Percentiles rank a stretch among this genome's conserved stretches.
phyloP scores from a whole-genome alignment of 2,888 invertebrate genomes.

The Eutolmus rufibarbis region DNA sequence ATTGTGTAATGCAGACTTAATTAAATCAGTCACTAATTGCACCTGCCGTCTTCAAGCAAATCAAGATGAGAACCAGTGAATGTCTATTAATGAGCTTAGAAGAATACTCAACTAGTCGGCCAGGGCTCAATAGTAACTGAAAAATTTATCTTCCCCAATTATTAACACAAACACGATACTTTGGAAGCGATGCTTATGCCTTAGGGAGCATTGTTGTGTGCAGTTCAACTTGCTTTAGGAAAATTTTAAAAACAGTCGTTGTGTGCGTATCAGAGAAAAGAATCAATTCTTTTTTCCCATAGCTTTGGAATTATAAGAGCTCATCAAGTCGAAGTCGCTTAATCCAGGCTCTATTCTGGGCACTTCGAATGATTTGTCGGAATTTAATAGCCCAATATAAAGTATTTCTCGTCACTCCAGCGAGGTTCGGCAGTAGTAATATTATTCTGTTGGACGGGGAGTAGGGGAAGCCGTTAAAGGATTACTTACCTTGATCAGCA shows the following conservation, averaged over 20 bases:
- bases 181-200: no score
- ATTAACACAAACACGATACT: background rate
- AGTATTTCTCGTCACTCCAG: background rate
- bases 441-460: background rate
- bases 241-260: background rate
- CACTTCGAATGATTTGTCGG: background rate
- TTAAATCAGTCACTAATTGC: background rate
- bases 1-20: background rate
- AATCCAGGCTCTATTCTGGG: background rate
- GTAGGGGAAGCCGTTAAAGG: background rate
- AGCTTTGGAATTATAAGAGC: background rate
- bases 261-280: background rate
- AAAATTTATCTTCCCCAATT: background rate
- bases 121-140: background rate
- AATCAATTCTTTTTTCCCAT: background rate
- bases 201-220: background rate
- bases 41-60: background rate
- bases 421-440: background rate
- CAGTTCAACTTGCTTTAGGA: background rate
- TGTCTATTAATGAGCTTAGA: background rate
- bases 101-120: background rate
- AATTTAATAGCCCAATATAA: background rate
- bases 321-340: background rate
- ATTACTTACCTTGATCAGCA: slow-evolving; percentile 83
- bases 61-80: background rate